phyloP scores from a whole-genome alignment of 2,888 invertebrate genomes.

The Xanthia icteritia region DNA sequence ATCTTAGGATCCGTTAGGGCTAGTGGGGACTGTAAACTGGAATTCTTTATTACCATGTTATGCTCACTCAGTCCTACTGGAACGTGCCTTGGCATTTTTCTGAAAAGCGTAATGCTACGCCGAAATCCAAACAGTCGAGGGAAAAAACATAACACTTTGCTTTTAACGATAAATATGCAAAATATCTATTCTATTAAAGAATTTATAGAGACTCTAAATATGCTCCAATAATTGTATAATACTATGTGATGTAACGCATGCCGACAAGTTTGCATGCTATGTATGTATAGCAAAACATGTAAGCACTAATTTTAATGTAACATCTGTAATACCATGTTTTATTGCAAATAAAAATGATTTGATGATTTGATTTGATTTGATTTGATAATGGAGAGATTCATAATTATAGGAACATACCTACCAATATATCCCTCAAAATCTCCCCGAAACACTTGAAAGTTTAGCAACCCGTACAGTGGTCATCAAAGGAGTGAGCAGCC shows the following conservation, averaged over 20 bases:
- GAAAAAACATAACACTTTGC: neutral
- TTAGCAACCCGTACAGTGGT: neutral
- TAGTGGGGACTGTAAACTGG: slow-evolving; percentile 25
- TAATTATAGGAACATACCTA: neutral
- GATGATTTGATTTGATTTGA: too few relatives aligned
- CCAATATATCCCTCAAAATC: neutral
- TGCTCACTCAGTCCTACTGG: neutral
- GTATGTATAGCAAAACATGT: too few relatives aligned
- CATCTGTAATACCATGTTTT: too few relatives aligned
- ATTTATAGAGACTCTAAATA: too few relatives aligned
- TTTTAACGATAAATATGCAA: too few relatives aligned
- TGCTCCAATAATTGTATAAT: too few relatives aligned
- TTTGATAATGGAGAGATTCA: neutral
- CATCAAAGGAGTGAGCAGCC: slow-evolving; percentile 14
- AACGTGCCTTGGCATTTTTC: neutral
- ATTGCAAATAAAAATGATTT: too few relatives aligned
- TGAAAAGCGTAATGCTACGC: neutral
- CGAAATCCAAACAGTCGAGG: neutral
- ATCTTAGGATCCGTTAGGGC: slow-evolving; percentile 34
- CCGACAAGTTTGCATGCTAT: too few relatives aligned
- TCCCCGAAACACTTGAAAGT: slow-evolving; percentile 2
- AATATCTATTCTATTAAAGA: too few relatives aligned
- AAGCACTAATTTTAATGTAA: too few relatives aligned
- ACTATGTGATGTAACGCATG: too few relatives aligned
- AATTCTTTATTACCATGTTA: slow-evolving; percentile 19